Evolutionary conservation across 2,113 vertebrate species (phyloP).

Genomic region (Geococcyx californianus): DNA sequence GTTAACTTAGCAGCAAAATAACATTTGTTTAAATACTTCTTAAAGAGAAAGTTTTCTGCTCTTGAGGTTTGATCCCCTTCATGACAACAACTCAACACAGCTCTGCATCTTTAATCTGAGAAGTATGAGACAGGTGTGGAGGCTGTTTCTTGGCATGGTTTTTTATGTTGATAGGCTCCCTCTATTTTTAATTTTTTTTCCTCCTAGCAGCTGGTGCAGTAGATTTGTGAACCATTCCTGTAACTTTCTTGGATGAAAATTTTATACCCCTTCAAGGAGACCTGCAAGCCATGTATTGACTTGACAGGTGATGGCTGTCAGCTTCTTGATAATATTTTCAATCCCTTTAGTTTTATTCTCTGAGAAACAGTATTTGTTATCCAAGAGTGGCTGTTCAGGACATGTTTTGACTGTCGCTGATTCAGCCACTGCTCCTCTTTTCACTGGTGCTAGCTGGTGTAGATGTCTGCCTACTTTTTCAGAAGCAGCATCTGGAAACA

Average conservation of each 20-base stretch:
- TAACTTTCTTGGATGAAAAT: slow-evolving; percentile 5
- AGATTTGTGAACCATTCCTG: background rate
- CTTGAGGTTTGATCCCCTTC: background rate
- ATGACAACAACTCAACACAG: background rate
- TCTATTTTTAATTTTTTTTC: slow-evolving; percentile 31
- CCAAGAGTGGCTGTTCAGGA: background rate
- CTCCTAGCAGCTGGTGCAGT: background rate
- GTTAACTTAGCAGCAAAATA: background rate
- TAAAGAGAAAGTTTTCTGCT: background rate
- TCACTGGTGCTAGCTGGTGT: background rate
- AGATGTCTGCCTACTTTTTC: background rate
- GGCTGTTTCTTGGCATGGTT: background rate
- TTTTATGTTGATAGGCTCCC: background rate
- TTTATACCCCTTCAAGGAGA: slow-evolving; percentile 12
- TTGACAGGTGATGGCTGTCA: background rate
- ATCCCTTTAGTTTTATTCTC: slow-evolving; percentile 1
- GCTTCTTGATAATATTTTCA: background rate
- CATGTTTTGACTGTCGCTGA: background rate
- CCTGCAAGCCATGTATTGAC: background rate
- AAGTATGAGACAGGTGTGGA: background rate
- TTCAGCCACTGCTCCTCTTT: background rate
- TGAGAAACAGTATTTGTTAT: background rate
- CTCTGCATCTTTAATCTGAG: background rate
- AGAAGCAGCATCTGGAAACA: background rate
- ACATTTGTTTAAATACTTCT: background rate